Conservation (phyloP, 2,113 vertebrate species). For the Paracanthobrama guichenoti region DNA sequence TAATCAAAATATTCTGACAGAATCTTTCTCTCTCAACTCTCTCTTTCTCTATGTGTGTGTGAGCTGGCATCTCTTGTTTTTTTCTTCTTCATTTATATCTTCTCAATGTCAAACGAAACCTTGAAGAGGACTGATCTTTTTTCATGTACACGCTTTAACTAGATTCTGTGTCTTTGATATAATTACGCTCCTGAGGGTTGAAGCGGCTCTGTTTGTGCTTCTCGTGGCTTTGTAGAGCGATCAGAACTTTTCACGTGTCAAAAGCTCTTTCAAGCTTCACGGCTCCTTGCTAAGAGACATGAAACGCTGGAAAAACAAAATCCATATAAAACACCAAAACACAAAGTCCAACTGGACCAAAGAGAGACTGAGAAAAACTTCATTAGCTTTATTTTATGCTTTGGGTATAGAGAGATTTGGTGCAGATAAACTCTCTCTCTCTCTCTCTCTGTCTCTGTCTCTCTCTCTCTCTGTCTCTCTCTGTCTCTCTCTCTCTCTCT, state of each 20-base stretch:
- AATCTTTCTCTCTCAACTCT: constrained; percentile 45
- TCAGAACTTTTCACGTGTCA: constrained; percentile 74
- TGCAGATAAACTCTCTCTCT: too few relatives aligned
- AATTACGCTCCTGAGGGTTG: constrained; percentile 89
- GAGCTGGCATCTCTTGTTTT: constrained; percentile 58
- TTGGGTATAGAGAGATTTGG: background rate
- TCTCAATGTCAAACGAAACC: constrained; percentile 84
- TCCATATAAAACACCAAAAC: constrained; percentile 13
- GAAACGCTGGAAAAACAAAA: constrained; percentile 55
- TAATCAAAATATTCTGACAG: constrained; percentile 80
- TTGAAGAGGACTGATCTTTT: constrained; percentile 80
- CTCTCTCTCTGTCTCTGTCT: too few relatives aligned
- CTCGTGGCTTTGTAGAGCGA: constrained; percentile 73
- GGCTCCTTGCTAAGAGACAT: constrained; percentile 68
- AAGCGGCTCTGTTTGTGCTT: constrained; percentile 81
- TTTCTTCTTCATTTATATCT: constrained; percentile 72
- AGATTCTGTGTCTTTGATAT: constrained; percentile 85
- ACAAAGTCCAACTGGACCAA: constrained; percentile 17
- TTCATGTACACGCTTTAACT: constrained; percentile 84
- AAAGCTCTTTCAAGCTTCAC: constrained; percentile 72
- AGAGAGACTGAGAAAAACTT: background rate
- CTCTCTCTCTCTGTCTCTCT: too few relatives aligned
- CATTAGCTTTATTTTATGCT: background rate
- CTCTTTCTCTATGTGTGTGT: background rate
- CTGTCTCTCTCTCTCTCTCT: too few relatives aligned